Evolutionary conservation across 2,797 vertebrate genomes (phyloP).

Genomic region (Hoplostethus atlanticus): DNA sequence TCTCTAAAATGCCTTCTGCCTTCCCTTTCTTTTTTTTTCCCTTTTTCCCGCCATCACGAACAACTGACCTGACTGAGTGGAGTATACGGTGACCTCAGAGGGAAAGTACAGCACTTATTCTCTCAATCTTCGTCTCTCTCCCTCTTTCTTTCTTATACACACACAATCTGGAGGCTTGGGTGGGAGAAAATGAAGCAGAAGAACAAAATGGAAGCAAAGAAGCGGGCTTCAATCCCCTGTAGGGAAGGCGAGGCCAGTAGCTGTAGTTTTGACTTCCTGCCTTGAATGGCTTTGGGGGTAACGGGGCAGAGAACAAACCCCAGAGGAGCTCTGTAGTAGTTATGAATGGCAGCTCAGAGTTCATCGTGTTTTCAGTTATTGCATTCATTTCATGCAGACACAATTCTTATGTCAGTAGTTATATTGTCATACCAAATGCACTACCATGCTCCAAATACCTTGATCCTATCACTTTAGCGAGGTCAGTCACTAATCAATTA

Average conservation of each 20-base stretch:
- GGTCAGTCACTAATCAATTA: conserved; percentile 7
- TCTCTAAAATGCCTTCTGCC: conserved; percentile 35
- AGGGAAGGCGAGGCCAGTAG: neutral
- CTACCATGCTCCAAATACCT: neutral
- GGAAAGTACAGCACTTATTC: conserved; percentile 51
- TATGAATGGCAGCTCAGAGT: conserved; percentile 26
- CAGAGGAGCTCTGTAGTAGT: conserved; percentile 28
- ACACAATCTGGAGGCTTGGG: conserved; percentile 8
- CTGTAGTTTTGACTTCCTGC: conserved; percentile 28
- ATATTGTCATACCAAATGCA: conserved; percentile 6
- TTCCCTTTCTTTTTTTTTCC: neutral
- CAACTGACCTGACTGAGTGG: conserved; percentile 59
- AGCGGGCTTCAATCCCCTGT: neutral
- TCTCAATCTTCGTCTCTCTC: conserved; percentile 3
- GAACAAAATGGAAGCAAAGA: conserved; percentile 40
- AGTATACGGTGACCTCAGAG: conserved; percentile 61
- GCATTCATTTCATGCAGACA: conserved; percentile 1
- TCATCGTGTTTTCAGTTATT: conserved; percentile 16
- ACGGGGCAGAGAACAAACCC: conserved; percentile 16
- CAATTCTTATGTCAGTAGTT: neutral
- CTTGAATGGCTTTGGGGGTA: conserved; percentile 22
- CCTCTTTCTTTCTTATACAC: conserved; percentile 10
- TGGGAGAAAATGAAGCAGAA: conserved; percentile 38
- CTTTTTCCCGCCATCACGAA: conserved; percentile 43
- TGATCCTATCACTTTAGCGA: neutral